These are phyloP conservation scores for Urocyon cinereoargenteus DNA, from an alignment of 2,797 vertebrate species.

Conservation along the genomic window DNA sequence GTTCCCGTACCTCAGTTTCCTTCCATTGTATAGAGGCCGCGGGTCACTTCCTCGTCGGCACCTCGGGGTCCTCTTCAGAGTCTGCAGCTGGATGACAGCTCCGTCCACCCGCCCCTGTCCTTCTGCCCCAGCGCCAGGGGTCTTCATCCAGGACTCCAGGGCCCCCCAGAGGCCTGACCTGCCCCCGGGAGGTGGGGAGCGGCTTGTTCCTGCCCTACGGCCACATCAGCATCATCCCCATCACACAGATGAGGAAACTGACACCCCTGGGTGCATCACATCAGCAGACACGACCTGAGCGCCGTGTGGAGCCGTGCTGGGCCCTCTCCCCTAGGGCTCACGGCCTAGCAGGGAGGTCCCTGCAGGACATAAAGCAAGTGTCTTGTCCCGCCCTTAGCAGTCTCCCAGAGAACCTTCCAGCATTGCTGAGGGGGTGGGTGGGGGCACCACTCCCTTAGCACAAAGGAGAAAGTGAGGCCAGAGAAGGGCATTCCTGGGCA, in stretches of 20 bases:
- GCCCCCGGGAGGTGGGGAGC: not conserved
- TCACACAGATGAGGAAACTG: not conserved
- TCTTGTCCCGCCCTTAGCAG: not conserved
- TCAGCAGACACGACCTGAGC: not conserved
- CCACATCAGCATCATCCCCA: not conserved
- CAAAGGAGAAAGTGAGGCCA: not conserved
- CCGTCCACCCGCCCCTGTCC: fast-evolving
- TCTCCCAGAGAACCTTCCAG: not conserved
- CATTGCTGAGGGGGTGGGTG: not conserved
- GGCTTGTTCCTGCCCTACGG: fast-evolving
- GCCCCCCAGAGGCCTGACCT: not conserved
- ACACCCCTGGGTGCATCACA: not conserved
- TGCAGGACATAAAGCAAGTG: too few relatives aligned
- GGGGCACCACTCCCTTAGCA: not conserved
- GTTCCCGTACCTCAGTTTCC: constrained; percentile 59
- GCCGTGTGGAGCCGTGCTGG: not conserved
- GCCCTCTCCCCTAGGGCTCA: not conserved
- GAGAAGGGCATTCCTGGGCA: not conserved
- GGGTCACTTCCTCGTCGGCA: constrained; percentile 49
- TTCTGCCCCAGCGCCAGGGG: not conserved
- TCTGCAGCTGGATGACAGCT: not conserved
- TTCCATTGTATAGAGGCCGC: constrained; percentile 13
- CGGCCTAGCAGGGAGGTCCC: not conserved
- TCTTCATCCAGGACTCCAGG: not conserved
- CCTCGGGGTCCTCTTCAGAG: not conserved